These are phyloP conservation scores for Rana temporaria DNA, from an alignment of 2,113 vertebrate species.

Conservation along the genomic window DNA sequence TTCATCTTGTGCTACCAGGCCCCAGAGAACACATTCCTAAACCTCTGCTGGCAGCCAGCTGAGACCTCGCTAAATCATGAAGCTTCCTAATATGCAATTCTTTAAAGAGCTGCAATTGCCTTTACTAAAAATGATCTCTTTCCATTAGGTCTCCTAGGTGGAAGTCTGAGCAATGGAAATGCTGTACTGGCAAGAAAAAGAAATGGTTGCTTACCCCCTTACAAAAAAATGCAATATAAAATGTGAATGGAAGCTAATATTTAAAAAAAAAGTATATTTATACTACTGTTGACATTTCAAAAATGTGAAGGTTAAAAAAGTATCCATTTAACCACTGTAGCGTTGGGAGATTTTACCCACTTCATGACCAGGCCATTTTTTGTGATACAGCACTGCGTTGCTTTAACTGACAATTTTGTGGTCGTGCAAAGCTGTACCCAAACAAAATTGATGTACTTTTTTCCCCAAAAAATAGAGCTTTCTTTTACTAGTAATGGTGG, in stretches of 20 bases:
- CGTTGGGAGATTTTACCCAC: too few species aligned
- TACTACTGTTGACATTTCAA: background rate
- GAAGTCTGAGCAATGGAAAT: constrained; percentile 62
- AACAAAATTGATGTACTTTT: too few species aligned
- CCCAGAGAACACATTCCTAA: constrained; percentile 74
- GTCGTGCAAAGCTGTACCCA: too few species aligned
- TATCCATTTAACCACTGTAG: too few species aligned
- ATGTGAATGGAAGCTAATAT: constrained; percentile 6
- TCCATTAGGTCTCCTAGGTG: constrained; percentile 69
- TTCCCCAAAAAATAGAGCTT: too few species aligned
- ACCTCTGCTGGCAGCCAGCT: constrained; percentile 78
- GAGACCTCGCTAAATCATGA: constrained; percentile 76
- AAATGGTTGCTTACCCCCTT: background rate
- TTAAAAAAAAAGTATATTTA: background rate
- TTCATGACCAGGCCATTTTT: too few species aligned
- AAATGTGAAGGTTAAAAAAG: background rate
- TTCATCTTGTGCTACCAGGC: constrained; percentile 76
- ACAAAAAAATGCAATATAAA: background rate
- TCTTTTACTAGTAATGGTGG: too few species aligned
- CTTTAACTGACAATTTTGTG: too few species aligned
- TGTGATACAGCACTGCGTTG: too few species aligned
- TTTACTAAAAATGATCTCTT: constrained; percentile 71
- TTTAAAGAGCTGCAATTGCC: constrained; percentile 71
- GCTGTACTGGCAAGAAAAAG: background rate
- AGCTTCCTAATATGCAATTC: constrained; percentile 73